Base-by-base conservation (phyloP, 2,113 vertebrate genomes). In the Pionites leucogaster region DNA sequence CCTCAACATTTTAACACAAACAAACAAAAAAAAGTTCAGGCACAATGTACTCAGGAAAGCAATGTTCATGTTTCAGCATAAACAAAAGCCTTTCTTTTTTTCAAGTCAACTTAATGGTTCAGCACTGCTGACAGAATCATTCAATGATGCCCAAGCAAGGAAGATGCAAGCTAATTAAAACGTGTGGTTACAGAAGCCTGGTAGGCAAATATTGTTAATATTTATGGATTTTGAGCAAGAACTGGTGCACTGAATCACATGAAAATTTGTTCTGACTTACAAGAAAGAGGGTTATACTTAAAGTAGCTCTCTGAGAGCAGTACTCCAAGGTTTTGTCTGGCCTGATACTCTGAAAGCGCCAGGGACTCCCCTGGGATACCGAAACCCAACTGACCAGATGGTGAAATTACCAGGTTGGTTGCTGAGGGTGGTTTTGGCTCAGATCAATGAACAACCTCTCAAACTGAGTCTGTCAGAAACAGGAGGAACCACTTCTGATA, bases 141-240 rank as follows among this genome's bases (percentile, higher is more conserved):
- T 92, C 93, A 87, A 14, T 79, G 59, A 82, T 63, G 35, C 35
- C 53, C 44, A 82, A 76, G 37, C 23, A 69, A 92, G 24, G 17
- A 23, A 85, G 31, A 63, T 5, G 17, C 15, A 42, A 76, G 44
- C 70, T 91, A 93, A 95, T 95, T 94, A 96, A 92, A 91, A 69
- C 57, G 57, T 4, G 0, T 70, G 41, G 41, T 60, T 86, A 52
- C 25, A 2, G 52, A 84, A 64, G 53, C 7, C 69, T 47, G 7
- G 31, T 76, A 2, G 27, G 52, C n/a, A 91, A 92, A 86, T 76
- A 59, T 86, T 92, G 47, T 93, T 41, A 90, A 92, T 94, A 96
- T 88, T 91, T 91, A 79, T 93, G 28, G 19, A 3, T 6, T 69
- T 88, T 88, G 71, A 95, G 35, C 16, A 79, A 82, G 53, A 92